phyloP scores from a whole-genome alignment of 1,140 invertebrate genomes.

The Ceratina japonica region DNA sequence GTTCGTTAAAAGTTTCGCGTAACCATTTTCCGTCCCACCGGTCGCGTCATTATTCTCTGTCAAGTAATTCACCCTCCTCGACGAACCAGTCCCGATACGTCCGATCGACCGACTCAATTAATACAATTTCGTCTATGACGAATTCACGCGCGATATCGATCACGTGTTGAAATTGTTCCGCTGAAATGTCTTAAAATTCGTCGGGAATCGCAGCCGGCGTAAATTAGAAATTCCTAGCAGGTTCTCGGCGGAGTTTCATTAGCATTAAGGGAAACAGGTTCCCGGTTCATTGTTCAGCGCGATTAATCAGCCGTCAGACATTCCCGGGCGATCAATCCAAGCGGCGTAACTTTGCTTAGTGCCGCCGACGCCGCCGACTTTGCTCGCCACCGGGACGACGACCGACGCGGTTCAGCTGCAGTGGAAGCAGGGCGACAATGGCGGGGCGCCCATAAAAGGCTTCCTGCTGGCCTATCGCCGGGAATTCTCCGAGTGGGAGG shows the following conservation, averaged over 20 bases:
- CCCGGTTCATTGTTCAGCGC: neutral
- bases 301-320: neutral
- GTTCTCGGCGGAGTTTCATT: neutral
- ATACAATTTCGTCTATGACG: too few species aligned
- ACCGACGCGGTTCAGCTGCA: slow-evolving; percentile 78
- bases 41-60: neutral
- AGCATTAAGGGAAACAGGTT: neutral
- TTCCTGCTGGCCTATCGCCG: slow-evolving; percentile 81
- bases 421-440: slow-evolving; percentile 80
- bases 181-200: too few species aligned
- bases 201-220: too few species aligned
- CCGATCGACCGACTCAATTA: too few species aligned
- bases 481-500: slow-evolving; percentile 82
- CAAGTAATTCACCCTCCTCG: neutral
- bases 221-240: neutral
- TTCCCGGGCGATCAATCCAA: neutral
- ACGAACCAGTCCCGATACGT: too few species aligned
- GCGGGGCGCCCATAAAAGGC: slow-evolving; percentile 80
- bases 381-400: slow-evolving; percentile 78
- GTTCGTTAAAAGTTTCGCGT: slow-evolving; percentile 42
- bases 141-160: too few species aligned
- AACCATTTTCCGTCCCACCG: slow-evolving; percentile 19
- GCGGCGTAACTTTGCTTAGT: slow-evolving; percentile 71
- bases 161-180: too few species aligned
- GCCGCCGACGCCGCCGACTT: slow-evolving; percentile 77